Evolutionary conservation across 2,797 vertebrate genomes (phyloP).

Genomic region (Semaprochilodus insignis): DNA sequence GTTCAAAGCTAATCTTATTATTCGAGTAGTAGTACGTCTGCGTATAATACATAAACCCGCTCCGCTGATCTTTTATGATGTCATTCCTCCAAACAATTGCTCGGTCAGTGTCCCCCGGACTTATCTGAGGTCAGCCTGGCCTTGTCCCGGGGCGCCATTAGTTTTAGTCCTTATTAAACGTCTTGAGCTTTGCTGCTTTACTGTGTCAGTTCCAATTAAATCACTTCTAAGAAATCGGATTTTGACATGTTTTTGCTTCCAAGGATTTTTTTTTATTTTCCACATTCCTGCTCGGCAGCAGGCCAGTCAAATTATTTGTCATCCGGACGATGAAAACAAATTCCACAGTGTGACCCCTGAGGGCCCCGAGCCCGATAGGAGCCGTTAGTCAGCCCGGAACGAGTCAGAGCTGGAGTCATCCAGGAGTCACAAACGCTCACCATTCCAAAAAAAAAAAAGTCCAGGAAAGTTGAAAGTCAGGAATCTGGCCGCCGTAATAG

Average conservation of each 20-base stretch:
- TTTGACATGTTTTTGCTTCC: not conserved
- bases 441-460: not conserved
- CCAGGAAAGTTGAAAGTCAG: no score
- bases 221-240: not conserved
- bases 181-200: not conserved
- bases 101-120: slow-evolving; percentile 16
- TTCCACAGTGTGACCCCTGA: not conserved
- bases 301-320: not conserved
- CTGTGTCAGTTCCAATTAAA: not conserved
- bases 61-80: not conserved
- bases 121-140: not conserved
- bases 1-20: slow-evolving; percentile 28
- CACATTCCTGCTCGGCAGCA: not conserved
- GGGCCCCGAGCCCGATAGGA: slow-evolving; percentile 15
- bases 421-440: slow-evolving; percentile 18
- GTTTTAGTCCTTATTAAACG: slow-evolving; percentile 1
- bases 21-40: not conserved
- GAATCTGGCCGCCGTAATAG: not conserved
- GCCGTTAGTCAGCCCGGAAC: not conserved
- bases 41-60: slow-evolving; percentile 3
- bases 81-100: not conserved
- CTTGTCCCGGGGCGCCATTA: slow-evolving; percentile 11
- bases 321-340: not conserved
- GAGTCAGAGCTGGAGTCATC: slow-evolving; percentile 20
- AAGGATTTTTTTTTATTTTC: not conserved